Percentiles rank a stretch among this genome's conserved stretches.
Evolutionary conservation across 2,113 vertebrate genomes (phyloP).

Genomic region (Ursus arctos): DNA sequence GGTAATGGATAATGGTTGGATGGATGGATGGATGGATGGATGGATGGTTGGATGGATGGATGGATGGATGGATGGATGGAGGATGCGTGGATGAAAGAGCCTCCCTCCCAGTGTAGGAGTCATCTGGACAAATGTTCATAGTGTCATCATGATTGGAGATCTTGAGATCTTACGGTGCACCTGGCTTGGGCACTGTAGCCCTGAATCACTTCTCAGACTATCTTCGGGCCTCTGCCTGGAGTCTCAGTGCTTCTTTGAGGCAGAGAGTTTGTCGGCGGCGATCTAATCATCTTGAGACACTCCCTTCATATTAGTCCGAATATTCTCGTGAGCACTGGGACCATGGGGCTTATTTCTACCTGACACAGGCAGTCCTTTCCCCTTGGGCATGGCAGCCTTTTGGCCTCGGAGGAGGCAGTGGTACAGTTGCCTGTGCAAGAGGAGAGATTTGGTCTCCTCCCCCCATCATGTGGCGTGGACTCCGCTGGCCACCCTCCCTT

Average conservation of each 20-base stretch:
- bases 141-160: fast-evolving
- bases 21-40: too few relatives aligned
- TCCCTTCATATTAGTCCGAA: background rate
- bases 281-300: too few relatives aligned
- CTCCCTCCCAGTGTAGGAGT: background rate
- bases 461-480: too few relatives aligned
- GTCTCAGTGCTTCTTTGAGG: background rate
- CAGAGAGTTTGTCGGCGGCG: fast-evolving
- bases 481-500: too few relatives aligned
- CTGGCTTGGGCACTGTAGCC: fast-evolving
- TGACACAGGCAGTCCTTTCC: fast-evolving
- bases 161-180: fast-evolving
- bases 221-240: background rate
- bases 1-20: background rate
- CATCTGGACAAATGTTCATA: background rate
- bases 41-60: background rate
- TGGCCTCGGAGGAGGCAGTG: background rate
- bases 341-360: background rate
- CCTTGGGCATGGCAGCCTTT: background rate
- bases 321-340: fast-evolving
- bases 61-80: background rate
- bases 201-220: background rate
- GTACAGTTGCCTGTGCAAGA: fast-evolving
- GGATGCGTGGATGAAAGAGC: too few relatives aligned
- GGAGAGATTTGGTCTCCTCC: fast-evolving